Evolutionary conservation across 2,113 vertebrate genomes (phyloP).

Genomic region (Calyptommatus sinebrachiatus): DNA sequence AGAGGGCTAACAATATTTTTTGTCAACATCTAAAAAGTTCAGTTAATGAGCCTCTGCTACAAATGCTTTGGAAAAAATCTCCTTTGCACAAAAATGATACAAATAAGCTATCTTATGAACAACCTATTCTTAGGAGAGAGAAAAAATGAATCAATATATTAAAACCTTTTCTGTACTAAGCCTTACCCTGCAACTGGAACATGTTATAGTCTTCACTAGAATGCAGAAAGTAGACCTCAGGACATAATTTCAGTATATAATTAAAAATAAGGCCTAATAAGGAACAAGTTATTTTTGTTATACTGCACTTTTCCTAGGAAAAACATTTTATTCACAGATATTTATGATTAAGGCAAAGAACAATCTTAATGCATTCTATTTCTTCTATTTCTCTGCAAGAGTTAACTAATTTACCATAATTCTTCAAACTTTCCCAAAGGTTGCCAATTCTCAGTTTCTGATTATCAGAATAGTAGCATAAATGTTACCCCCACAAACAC

Average conservation of each 20-base stretch:
- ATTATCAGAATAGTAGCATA: not conserved
- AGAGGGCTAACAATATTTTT: accelerated
- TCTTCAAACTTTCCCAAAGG: not conserved
- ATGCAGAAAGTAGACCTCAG: no score
- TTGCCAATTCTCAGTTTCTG: not conserved
- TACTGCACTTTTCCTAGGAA: not conserved
- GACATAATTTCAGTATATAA: no score
- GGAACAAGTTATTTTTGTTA: not conserved
- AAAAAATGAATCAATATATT: accelerated
- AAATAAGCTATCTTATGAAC: accelerated
- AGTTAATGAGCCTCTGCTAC: not conserved
- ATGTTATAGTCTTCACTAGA: no score
- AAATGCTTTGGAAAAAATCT: not conserved
- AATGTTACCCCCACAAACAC: not conserved
- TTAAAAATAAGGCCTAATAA: no score
- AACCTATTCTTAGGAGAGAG: not conserved
- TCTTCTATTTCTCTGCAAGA: not conserved
- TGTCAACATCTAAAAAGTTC: not conserved
- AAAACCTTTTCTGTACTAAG: not conserved
- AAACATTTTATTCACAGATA: not conserved
- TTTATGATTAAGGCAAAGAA: not conserved
- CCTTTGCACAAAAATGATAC: not conserved
- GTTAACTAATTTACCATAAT: not conserved
- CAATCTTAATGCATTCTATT: not conserved
- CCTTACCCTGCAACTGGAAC: no score